A percentile compares a stretch with the other conserved stretches of the same genome.
These are phyloP conservation scores for Harpagoxenus sublaevis DNA, from an alignment of 2,888 invertebrate species.

Conservation along the genomic window DNA sequence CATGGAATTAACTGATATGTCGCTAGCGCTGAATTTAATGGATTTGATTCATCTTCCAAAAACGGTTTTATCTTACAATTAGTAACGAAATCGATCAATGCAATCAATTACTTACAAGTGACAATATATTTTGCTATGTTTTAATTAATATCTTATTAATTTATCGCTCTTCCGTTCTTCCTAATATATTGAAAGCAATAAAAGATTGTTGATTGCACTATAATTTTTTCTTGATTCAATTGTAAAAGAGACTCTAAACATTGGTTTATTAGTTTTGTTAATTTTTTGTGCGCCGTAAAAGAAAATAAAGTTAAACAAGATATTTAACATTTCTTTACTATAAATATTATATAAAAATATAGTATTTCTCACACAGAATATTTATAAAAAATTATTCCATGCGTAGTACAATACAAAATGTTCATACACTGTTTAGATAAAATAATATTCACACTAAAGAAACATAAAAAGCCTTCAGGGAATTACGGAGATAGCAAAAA, in stretches of 20 bases:
- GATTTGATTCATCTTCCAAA: conserved; percentile 14
- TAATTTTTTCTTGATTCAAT: neutral
- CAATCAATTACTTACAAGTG: neutral
- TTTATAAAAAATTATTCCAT: neutral
- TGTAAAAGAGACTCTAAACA: neutral
- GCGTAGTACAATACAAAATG: neutral
- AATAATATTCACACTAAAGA: neutral
- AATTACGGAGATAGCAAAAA: neutral
- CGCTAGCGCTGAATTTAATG: neutral
- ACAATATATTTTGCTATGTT: neutral
- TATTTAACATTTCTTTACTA: neutral
- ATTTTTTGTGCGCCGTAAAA: no score
- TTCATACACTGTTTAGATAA: neutral
- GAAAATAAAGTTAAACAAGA: no score
- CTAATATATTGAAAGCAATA: neutral
- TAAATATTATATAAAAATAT: no score
- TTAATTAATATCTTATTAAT: neutral
- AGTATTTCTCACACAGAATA: neutral
- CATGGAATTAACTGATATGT: conserved; percentile 64
- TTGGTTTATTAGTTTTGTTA: neutral
- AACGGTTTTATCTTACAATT: neutral
- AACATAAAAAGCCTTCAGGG: neutral
- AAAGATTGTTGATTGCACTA: neutral
- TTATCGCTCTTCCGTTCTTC: neutral
- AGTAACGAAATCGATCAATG: neutral